A percentile compares a stretch with the other conserved stretches of the same genome.
Evolutionary conservation across 2,797 vertebrate genomes (phyloP).

Genomic region (Dendrocincla tyrannina): DNA sequence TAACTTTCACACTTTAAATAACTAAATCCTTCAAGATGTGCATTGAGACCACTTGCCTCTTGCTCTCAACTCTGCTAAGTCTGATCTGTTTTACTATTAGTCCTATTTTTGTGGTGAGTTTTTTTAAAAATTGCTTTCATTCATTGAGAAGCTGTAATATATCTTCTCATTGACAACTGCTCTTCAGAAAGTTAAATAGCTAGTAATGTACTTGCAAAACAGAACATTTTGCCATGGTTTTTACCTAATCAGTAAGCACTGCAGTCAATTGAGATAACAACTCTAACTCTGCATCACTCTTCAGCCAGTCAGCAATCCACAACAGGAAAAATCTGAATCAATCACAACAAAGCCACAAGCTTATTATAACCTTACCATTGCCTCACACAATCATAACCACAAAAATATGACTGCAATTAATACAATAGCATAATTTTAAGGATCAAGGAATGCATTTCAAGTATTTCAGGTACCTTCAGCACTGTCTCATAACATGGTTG

Average conservation of each 20-base stretch:
- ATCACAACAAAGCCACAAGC: neutral
- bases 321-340: neutral
- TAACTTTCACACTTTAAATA: conserved; percentile 62
- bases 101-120: neutral
- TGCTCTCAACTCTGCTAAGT: neutral
- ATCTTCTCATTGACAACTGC: neutral
- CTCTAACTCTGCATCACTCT: neutral
- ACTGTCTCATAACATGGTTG: neutral
- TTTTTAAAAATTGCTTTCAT: conserved; percentile 18
- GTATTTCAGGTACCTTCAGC: neutral
- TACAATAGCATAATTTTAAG: neutral
- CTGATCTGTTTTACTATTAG: neutral
- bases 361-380: neutral
- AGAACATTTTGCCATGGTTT: neutral
- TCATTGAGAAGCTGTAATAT: neutral
- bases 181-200: neutral
- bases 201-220: neutral
- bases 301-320: neutral
- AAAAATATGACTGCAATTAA: neutral
- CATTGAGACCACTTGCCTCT: conserved; percentile 15
- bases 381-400: neutral
- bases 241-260: neutral
- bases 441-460: neutral
- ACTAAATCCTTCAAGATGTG: conserved; percentile 58
- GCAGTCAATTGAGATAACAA: neutral